Percentiles rank a stretch among this genome's conserved stretches.
These are phyloP conservation scores for Protosalanx chinensis DNA, from an alignment of 2,797 vertebrate genomes.

Conservation along the genomic window DNA sequence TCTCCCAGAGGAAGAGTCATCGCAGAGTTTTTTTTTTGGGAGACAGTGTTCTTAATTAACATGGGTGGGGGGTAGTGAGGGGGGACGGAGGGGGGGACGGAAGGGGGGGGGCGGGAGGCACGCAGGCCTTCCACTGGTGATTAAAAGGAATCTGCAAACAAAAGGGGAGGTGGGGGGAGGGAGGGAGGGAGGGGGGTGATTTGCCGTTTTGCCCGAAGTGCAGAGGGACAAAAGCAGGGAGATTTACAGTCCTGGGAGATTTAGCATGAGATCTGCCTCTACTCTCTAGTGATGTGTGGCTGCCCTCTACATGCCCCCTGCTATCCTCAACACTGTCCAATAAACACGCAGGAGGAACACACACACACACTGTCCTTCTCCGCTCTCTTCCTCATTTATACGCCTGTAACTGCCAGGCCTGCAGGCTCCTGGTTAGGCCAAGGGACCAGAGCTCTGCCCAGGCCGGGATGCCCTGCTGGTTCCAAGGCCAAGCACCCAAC, in stretches of 20 bases:
- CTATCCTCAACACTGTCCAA: conserved; percentile 10
- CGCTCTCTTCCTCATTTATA: conserved; percentile 8
- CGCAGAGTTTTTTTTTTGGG: conserved; percentile 35
- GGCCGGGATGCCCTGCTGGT: background rate
- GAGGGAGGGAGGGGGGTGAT: background rate
- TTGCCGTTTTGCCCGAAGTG: conserved; percentile 29
- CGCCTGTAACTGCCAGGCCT: conserved; percentile 17
- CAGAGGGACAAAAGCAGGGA: conserved; percentile 38
- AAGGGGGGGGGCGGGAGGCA: background rate
- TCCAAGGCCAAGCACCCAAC: conserved; percentile 1
- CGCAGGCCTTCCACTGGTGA: conserved; percentile 42
- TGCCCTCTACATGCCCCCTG: conserved; percentile 41
- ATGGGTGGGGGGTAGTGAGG: background rate
- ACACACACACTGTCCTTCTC: conserved; percentile 8
- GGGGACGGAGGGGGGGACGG: background rate
- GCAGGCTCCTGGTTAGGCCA: background rate
- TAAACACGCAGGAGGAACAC: background rate
- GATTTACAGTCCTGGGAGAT: conserved; percentile 51
- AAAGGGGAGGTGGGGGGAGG: conserved; percentile 2
- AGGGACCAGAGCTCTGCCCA: background rate
- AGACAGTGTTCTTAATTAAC: conserved; percentile 60
- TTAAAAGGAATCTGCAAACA: conserved; percentile 53
- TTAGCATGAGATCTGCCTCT: conserved; percentile 35
- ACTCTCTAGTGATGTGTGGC: conserved; percentile 41
- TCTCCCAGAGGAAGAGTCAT: conserved; percentile 46